Conservation (phyloP, 2,113 vertebrate species). For the Colinus virginianus region DNA sequence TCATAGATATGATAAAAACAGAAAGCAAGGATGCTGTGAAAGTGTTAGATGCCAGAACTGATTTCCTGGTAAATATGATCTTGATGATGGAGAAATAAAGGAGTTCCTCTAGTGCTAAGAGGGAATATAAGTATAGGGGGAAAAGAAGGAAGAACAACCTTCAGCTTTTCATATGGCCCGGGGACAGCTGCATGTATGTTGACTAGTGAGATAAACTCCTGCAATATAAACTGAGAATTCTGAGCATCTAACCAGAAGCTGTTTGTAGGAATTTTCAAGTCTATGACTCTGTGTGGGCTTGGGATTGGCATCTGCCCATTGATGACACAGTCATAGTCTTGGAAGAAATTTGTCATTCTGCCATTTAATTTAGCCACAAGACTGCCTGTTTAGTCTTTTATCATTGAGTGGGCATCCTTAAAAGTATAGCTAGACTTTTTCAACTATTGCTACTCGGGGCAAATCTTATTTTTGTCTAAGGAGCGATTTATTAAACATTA, state of each 20-base stretch:
- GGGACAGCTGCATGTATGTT: neutral
- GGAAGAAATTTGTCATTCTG: neutral
- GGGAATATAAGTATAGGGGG: neutral
- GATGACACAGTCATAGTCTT: neutral
- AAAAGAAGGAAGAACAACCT: neutral
- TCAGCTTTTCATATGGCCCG: neutral
- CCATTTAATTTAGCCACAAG: neutral
- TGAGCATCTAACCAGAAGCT: neutral
- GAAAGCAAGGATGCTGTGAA: slow-evolving; percentile 30
- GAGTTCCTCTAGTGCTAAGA: neutral
- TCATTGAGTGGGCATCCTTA: neutral
- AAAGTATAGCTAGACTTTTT: neutral
- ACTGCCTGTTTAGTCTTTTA: neutral
- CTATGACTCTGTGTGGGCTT: neutral
- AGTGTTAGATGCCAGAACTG: slow-evolving; percentile 27
- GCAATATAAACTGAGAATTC: neutral
- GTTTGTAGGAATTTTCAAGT: neutral
- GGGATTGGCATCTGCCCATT: neutral
- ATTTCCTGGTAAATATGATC: slow-evolving; percentile 3
- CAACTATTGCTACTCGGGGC: neutral
- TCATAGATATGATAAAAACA: slow-evolving; percentile 44
- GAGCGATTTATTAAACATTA: neutral
- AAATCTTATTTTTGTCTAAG: neutral
- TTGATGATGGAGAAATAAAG: neutral
- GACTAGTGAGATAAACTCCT: neutral